A percentile compares a stretch with the other conserved stretches of the same genome.
phyloP scores from a whole-genome alignment of 1,140 invertebrate species.

The Macrosteles quadrilineatus region DNA sequence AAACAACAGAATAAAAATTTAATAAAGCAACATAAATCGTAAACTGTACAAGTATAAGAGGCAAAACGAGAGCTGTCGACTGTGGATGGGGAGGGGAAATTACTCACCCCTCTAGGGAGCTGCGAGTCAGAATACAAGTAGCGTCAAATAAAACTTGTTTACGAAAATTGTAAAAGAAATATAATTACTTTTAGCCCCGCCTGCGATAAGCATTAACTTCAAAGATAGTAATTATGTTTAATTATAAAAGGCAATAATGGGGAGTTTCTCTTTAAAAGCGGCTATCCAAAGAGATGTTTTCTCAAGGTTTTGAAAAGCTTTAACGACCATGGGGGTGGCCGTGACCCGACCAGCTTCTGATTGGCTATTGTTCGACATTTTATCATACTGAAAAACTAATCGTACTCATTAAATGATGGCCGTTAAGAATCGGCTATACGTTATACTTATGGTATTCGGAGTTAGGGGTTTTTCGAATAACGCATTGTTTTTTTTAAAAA shows the following conservation, averaged over 20 bases:
- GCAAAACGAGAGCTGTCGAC: background rate
- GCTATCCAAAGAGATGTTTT: slow-evolving; percentile 1
- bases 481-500: too few species aligned
- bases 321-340: background rate
- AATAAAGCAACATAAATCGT: too few species aligned
- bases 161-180: slow-evolving; percentile 22
- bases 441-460: too few species aligned
- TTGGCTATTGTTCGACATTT: too few species aligned
- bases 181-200: slow-evolving; percentile 11
- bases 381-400: too few species aligned
- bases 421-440: too few species aligned
- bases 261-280: background rate
- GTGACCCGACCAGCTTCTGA: too few species aligned
- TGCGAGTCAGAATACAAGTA: background rate
- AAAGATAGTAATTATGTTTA: slow-evolving; percentile 15
- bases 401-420: too few species aligned
- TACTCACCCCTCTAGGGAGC: background rate
- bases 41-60: background rate
- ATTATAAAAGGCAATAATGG: slow-evolving; percentile 22
- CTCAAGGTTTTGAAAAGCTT: background rate
- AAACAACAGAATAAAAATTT: too few species aligned
- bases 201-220: slow-evolving; percentile 15
- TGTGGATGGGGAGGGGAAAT: background rate
- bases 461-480: too few species aligned
- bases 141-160: slow-evolving; percentile 24